phyloP scores from a whole-genome alignment of 2,797 vertebrate genomes.

The Pipistrellus nathusii region DNA sequence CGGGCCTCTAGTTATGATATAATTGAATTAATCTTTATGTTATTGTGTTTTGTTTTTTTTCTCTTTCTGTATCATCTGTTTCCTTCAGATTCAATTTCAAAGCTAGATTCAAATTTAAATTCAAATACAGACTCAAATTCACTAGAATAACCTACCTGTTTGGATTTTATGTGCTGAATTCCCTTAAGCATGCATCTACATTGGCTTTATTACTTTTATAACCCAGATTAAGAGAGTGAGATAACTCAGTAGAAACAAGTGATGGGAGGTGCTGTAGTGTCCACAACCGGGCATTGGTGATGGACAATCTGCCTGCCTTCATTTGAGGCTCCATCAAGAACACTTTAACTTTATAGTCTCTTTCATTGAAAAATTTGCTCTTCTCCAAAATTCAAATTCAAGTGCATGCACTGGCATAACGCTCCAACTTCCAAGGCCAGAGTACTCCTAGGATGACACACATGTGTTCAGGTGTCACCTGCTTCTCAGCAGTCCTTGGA shows the following conservation, averaged over 20 bases:
- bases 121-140: neutral
- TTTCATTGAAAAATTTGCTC: neutral
- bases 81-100: neutral
- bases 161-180: neutral
- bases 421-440: neutral
- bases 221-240: neutral
- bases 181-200: neutral
- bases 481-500: neutral
- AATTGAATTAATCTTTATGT: neutral
- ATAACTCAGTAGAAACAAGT: neutral
- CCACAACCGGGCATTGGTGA: neutral
- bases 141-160: neutral
- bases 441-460: neutral
- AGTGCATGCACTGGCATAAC: neutral
- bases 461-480: neutral
- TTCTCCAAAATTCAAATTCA: neutral
- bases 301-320: neutral
- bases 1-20: neutral
- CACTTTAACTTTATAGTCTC: neutral
- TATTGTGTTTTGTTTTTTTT: neutral
- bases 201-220: neutral
- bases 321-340: neutral
- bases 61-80: neutral
- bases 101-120: neutral
- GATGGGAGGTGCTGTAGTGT: accelerated